Evolutionary conservation across 1,140 invertebrate species (phyloP), one percentile per base, ranked within the genome.

Genomic region (Lycorma delicatula): DNA sequence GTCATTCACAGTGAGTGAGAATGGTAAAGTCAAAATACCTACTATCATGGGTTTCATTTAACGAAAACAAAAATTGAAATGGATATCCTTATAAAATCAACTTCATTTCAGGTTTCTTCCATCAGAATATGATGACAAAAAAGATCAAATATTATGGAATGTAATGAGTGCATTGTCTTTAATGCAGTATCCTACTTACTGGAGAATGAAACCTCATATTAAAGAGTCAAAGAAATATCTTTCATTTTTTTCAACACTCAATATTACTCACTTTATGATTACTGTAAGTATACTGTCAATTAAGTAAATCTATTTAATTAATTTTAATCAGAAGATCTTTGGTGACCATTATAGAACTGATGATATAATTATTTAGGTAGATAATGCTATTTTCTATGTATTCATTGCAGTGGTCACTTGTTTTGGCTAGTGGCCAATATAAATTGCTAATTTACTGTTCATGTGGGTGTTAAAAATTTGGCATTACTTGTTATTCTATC

Each of bases 201-300:
- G n/a, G n/a, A 55, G 64, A 51, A 65, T 63, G 59, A 51, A 48
- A 1, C 3, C 29, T 23, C 62, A 64, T 36, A 38, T 66, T 9
- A 54, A 60, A 18, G 55, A 53, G 1, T 49, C 22, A 2, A 47
- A 25, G 1, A 28, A 54, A 0, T 44, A 61, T 13, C 41, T 64
- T 3, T 11, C 49, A 3, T 18, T 51, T n/a, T 51, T 67, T 26
- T 9, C 44, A 4, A 25, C 18, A 0, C 29, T 68, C 0, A 67
- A 63, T 53, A 63, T 62, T 2, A 66, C 67, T 7, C 59, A 66
- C 18, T 64, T 68, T 13, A 67, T 68, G 66, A 38, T 64, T 0
- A 26, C 62, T 23, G 67, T 67, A 54, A 59, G 53, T 54, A 18
- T 38, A 12, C 16, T 22, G 20, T 16, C 54, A 25, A 29, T 60